phyloP scores from a whole-genome alignment of 2,113 vertebrate genomes.

The Ptilonorhynchus violaceus region DNA sequence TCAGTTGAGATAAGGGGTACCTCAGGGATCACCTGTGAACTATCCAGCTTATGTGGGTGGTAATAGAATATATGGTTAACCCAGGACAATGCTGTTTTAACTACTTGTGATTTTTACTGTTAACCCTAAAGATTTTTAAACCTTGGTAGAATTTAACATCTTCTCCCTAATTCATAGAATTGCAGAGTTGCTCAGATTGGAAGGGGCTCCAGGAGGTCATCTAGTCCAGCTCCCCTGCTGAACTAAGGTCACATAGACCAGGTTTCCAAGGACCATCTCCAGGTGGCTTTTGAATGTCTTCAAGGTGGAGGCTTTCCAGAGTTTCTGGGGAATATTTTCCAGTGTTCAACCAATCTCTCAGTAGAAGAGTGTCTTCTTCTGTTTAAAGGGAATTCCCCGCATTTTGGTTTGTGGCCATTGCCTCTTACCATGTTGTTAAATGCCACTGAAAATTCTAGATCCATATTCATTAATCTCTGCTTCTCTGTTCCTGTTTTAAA shows the following conservation, averaged over 20 bases:
- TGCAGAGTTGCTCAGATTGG: background rate
- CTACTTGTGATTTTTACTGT: background rate
- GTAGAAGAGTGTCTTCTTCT: background rate
- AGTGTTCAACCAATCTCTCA: background rate
- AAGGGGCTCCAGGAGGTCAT: background rate
- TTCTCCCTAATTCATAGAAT: background rate
- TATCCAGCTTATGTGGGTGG: no score
- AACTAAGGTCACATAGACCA: background rate
- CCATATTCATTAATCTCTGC: background rate
- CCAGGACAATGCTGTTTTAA: background rate
- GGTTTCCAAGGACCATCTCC: background rate
- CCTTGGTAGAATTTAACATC: background rate
- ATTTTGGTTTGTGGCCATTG: background rate
- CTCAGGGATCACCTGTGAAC: no score
- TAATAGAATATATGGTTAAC: no score
- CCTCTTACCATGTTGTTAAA: background rate
- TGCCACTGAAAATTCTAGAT: background rate
- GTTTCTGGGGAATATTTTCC: background rate
- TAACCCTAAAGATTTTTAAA: background rate
- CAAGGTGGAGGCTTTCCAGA: background rate
- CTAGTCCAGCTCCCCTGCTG: background rate
- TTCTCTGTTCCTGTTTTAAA: background rate
- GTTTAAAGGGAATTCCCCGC: background rate
- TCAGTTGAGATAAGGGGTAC: no score
- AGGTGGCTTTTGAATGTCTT: background rate